phyloP scores from a whole-genome alignment of 2,888 invertebrate species.

The Tetrapedia diversipes region DNA sequence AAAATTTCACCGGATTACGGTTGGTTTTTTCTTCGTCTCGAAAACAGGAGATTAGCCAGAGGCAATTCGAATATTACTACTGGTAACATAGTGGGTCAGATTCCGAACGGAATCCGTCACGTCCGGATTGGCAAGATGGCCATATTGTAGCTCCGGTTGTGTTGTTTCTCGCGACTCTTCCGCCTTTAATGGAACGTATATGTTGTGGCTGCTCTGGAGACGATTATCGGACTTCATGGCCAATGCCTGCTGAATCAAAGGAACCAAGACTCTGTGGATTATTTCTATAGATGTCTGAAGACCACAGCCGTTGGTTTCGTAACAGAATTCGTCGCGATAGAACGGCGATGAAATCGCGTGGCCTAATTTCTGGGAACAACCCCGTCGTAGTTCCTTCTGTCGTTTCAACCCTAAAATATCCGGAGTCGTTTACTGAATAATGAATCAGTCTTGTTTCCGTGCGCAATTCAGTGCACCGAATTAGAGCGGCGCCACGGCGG shows the following conservation, averaged over 20 bases:
- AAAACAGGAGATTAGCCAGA: too few relatives aligned
- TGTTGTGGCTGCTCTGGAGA: background rate
- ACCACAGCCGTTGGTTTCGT: background rate
- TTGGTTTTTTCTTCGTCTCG: too few relatives aligned
- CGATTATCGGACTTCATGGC: too few relatives aligned
- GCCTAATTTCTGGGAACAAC: slow-evolving; percentile 38
- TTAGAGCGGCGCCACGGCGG: slow-evolving; percentile 64
- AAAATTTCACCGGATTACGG: too few relatives aligned
- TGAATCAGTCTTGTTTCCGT: slow-evolving; percentile 69
- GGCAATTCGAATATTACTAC: too few relatives aligned
- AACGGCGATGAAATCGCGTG: slow-evolving; percentile 31
- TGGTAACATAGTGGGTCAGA: background rate
- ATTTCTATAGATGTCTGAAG: too few relatives aligned
- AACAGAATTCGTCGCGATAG: slow-evolving; percentile 5
- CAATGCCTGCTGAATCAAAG: too few relatives aligned
- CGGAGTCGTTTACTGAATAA: slow-evolving; percentile 65
- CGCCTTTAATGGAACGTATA: too few relatives aligned
- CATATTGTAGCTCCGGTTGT: slow-evolving; percentile 1
- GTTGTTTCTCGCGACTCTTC: background rate
- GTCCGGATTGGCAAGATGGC: slow-evolving; percentile 65
- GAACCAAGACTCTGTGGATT: too few relatives aligned
- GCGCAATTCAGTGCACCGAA: slow-evolving; percentile 64
- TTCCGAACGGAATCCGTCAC: slow-evolving; percentile 22
- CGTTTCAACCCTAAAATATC: slow-evolving; percentile 53
- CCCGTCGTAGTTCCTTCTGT: slow-evolving; percentile 9